Evolutionary conservation across 2,888 invertebrate genomes (phyloP).

Genomic region (Agrotis puta): DNA sequence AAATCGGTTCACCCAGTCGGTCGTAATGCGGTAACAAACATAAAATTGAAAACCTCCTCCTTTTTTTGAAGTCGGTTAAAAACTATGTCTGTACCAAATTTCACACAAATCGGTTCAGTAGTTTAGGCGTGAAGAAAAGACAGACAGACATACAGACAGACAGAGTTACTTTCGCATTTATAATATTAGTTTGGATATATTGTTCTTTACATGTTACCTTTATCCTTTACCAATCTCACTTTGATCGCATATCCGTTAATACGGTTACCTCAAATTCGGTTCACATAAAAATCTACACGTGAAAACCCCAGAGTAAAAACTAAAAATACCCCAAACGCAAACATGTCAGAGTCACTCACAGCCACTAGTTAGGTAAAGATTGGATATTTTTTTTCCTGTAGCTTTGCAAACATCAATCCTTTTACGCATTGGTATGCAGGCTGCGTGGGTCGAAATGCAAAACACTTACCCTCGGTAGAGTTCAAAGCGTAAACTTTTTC

Average conservation of each 20-base stretch:
- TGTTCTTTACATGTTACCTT: not conserved
- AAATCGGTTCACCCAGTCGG: too few relatives aligned
- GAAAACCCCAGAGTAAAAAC: slow-evolving; percentile 26
- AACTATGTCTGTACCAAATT: too few relatives aligned
- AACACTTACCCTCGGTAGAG: slow-evolving; percentile 89
- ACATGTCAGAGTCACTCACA: slow-evolving; percentile 63
- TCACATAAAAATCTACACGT: not conserved
- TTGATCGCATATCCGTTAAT: not conserved
- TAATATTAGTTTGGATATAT: too few relatives aligned
- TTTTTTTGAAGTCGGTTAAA: too few relatives aligned
- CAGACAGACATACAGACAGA: too few relatives aligned
- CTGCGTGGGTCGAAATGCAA: slow-evolving; percentile 87
- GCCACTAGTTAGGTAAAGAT: slow-evolving; percentile 70
- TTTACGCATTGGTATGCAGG: slow-evolving; percentile 88
- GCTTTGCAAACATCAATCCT: slow-evolving; percentile 87
- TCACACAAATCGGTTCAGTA: too few relatives aligned
- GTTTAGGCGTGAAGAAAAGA: too few relatives aligned
- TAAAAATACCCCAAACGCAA: slow-evolving; percentile 48
- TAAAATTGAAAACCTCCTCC: too few relatives aligned
- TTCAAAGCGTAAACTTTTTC: slow-evolving; percentile 90
- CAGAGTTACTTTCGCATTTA: too few relatives aligned
- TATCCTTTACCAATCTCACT: not conserved
- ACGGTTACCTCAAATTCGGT: not conserved
- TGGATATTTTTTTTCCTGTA: slow-evolving; percentile 72
- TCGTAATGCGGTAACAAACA: too few relatives aligned